Evolutionary conservation across 1,140 invertebrate genomes (phyloP), one percentile per base, ranked within the genome.

Genomic region (Zaprionus ghesquierei): DNA sequence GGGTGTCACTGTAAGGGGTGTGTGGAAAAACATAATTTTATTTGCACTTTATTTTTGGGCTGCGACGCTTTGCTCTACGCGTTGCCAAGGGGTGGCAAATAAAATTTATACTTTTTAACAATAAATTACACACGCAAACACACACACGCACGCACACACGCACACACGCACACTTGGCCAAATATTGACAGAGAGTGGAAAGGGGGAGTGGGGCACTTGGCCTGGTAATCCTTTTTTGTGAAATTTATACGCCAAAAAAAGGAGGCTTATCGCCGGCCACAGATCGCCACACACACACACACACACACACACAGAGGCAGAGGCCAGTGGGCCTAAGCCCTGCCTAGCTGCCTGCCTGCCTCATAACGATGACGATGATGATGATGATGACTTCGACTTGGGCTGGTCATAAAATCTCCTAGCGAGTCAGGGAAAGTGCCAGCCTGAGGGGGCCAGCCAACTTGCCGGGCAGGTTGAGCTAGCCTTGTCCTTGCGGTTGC

Each of bases 381-480:
- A 84, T 84, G 78, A 70, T 79, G 84, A 84, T 89, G 84, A 66
- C 59, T 87, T 84, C 79, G 84, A 87, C 80, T 80, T 86, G 79
- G 69, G 64, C 86, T 87, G 82, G 75, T 75, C 81, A 86, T 86
- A 87, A 82, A 84, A 80, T 75, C 65, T 68, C 55, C 63, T 20
- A 13, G 20, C 20, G 15, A 27, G 20, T 15, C 5, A 18, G 35
- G 6, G 9, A 4, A 29, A 41, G 50, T 15, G 53, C 41, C 15
- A 0, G 41, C 41, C 35, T 10, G 61, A 25, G 49, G 23, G 22
- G 15, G 1, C 35, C 35, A 41, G 33, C 44, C 71, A 41, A 59
- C 33, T 27, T 49, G n/a, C 35, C 29, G 9, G n/a, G 31, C 49
- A 46, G 70, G 13, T 38, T 73, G 64, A n/a, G n/a, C n/a, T n/a